Evolutionary conservation across 2,113 vertebrate genomes (phyloP), one percentile per base, ranked within the genome.

Genomic region (Hypanus sabinus): DNA sequence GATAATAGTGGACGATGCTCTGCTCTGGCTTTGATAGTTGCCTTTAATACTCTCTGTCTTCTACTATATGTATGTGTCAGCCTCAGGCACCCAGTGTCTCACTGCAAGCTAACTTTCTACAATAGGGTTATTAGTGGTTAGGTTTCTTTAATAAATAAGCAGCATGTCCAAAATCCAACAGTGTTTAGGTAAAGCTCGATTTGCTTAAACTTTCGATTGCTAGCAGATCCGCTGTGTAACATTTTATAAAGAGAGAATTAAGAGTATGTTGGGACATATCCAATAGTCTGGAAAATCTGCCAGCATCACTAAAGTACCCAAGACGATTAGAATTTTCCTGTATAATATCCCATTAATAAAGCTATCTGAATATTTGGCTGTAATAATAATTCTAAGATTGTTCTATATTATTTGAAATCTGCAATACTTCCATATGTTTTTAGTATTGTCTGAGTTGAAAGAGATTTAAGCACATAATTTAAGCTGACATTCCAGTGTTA

Each of bases 131-230:
- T 88, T 30, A 60, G 83, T 88, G 83, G 24, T 83, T n/a, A n/a
- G 83, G 83, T 1, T 62, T n/a, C 75, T 33, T 76, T 27, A n/a
- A n/a, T 88, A 88, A 88, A 88, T 88, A 88, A 88, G 30, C 57
- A 62, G 30, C 57, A 60, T n/a, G 11, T 27, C 24, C 36, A 62
- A 76, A 88, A 88, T 60, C 57, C 83, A 14, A 11, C 27, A 27
- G 27, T n/a, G 57, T 33, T 12, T n/a, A 5, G 83, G 62, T 11
- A 88, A 88, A 88, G 16, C 83, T 27, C 12, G 14, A 12, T 1
- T 88, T n/a, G 30, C 27, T 88, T 88, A 62, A 62, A 11, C 57
- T 55, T 18, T n/a, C 2, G 83, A 12, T 55, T 62, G 83, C 24
- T 22, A 5, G 24, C 55, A 87, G 55, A 14, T 30, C 75, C 75